Conservation (phyloP, 2,113 vertebrate species). For the Riparia riparia region DNA sequence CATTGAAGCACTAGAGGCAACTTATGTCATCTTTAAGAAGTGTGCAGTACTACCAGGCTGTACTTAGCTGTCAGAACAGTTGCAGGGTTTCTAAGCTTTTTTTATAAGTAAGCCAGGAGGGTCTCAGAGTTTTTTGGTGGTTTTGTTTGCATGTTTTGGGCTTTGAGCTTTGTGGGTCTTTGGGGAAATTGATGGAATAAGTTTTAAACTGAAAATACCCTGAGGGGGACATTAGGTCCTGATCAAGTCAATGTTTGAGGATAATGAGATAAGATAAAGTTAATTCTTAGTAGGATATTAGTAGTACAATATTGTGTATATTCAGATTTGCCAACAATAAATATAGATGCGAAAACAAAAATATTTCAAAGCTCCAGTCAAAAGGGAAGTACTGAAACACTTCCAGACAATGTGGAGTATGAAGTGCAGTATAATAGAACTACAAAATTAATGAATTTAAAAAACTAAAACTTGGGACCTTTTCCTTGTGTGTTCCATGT, state of each 20-base stretch:
- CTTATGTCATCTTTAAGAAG: background rate
- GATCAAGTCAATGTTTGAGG: background rate
- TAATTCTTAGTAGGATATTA: background rate
- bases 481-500: background rate
- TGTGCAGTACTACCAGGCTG: background rate
- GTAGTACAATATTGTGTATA: background rate
- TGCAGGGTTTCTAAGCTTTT: background rate
- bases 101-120: rapidly evolving
- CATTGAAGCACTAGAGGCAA: background rate
- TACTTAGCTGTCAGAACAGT: background rate
- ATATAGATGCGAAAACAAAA: background rate
- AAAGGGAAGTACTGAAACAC: background rate
- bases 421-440: background rate
- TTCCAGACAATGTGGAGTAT: background rate
- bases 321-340: background rate
- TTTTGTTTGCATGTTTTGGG: background rate
- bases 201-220: background rate
- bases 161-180: background rate
- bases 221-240: background rate
- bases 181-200: background rate
- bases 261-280: background rate
- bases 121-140: background rate
- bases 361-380: background rate
- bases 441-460: background rate
- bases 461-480: background rate